These are phyloP conservation scores for Pao palembangensis DNA, from an alignment of 2,113 vertebrate genomes.

Conservation along the genomic window DNA sequence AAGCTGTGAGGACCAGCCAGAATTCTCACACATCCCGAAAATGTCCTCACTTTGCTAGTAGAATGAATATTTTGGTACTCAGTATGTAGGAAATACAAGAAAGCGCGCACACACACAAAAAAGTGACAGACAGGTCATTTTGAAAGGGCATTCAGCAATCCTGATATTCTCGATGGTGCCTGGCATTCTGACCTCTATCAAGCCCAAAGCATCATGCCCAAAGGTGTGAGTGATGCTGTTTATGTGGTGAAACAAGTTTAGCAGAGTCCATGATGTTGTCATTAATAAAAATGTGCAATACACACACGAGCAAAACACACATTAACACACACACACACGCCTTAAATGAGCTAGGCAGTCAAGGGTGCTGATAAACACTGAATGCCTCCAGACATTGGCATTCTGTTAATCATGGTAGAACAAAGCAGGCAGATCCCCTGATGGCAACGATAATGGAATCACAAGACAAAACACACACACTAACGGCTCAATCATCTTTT, in stretches of 20 bases:
- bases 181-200: constrained; percentile 55
- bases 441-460: constrained; percentile 52
- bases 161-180: constrained; percentile 58
- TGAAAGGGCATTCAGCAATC: constrained; percentile 62
- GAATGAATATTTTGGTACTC: too few relatives aligned
- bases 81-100: too few relatives aligned
- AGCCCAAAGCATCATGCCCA: too few relatives aligned
- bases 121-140: constrained; percentile 47
- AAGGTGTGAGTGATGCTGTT: too few relatives aligned
- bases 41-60: too few relatives aligned
- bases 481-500: background rate
- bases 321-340: constrained; percentile 10
- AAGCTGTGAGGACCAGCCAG: too few relatives aligned
- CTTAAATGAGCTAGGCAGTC: constrained; percentile 7
- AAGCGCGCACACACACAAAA: background rate
- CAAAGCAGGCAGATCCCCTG: constrained; percentile 49
- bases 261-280: too few relatives aligned
- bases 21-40: too few relatives aligned
- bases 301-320: background rate
- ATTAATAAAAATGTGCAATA: too few relatives aligned
- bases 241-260: too few relatives aligned
- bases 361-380: constrained; percentile 49
- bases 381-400: constrained; percentile 35
- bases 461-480: constrained; percentile 26
- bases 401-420: constrained; percentile 55